Conservation (phyloP, 2,888 invertebrate species). For the Stramonita haemastoma region DNA sequence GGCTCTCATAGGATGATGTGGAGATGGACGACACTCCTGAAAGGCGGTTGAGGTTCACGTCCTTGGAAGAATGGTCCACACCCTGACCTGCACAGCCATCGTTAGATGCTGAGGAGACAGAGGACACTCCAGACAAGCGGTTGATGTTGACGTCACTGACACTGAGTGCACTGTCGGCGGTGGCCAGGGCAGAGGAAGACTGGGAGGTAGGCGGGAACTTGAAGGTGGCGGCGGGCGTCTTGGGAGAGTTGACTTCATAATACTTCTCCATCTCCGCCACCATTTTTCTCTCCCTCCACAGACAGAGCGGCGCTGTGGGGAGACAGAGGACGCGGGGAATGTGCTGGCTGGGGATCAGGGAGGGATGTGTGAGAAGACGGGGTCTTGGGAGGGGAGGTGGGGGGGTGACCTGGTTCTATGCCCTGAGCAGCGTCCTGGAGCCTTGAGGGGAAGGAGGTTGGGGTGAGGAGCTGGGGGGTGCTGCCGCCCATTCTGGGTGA, state of each 20-base stretch:
- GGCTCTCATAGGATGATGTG: constrained; percentile 67
- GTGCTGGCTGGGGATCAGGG: not conserved
- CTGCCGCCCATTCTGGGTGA: not conserved
- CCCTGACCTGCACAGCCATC: constrained; percentile 50
- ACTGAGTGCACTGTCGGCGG: constrained; percentile 24
- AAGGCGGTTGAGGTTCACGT: constrained; percentile 55
- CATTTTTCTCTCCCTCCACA: constrained; percentile 44
- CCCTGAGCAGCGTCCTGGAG: not conserved
- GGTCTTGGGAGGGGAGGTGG: not conserved
- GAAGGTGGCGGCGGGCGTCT: constrained; percentile 52
- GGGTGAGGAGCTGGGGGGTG: constrained; percentile 22
- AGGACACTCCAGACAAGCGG: constrained; percentile 57
- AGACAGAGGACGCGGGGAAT: not conserved
- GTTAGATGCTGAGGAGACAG: constrained; percentile 62
- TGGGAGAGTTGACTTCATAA: constrained; percentile 49
- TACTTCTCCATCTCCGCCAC: constrained; percentile 72
- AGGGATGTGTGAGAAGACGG: not conserved
- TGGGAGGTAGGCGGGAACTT: constrained; percentile 58
- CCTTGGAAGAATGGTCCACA: constrained; percentile 46
- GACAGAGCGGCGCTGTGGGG: constrained; percentile 19
- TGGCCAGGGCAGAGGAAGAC: not conserved
- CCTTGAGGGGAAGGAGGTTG: not conserved
- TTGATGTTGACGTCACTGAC: constrained; percentile 34
- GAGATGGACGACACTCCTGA: constrained; percentile 64
- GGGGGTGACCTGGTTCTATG: not conserved